Base-by-base conservation (phyloP, 2,888 invertebrate species). In the Andrena haemorrhoa region DNA sequence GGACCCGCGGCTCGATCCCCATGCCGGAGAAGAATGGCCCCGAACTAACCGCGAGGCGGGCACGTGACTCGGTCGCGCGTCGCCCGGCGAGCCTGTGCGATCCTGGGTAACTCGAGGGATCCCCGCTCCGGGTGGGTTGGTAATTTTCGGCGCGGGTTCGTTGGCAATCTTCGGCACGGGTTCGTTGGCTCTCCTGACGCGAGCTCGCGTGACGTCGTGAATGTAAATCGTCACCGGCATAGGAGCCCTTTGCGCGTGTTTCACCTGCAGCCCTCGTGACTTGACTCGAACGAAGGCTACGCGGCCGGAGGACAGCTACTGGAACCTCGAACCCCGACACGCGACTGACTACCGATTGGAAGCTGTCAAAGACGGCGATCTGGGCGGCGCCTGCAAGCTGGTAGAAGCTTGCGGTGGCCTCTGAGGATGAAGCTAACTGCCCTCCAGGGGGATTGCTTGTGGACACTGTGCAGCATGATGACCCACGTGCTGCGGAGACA, bases 321-420 rank as follows among this genome's bases (percentile, higher is more conserved):
- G 49, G 5, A 23, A 23, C 8, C 29, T n/a, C 16, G 35, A 29
- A 10, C n/a, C 7, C 3, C 41, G 60, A 47, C 79, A 68, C 79
- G 68, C 79, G 41, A 61, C 66, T 47, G 76, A 75, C 56, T 64
- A 20, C 1, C 53, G 12, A 75, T 20, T 5, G 63, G 31, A 23
- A 3, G 23, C 7, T 10, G 12, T 26, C 35, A 26, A 23, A 20
- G n/a, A 2, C 20, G 3, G 29, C 41, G 35, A 26, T 6, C 10
- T 53, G 12, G 20, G 33, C 12, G 53, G 23, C 41, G 4, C 16
- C 61, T 0, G 16, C 10, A 10, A 60, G 20, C 6, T 23, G 26
- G 5, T 26, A 35, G 20, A 63, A 8, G 41, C 10, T 10, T 63
- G 23, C 5, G 23, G 10, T 5, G 4, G 2, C 23, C 16, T 16